Evolutionary conservation across 2,888 invertebrate species (phyloP), one percentile per base, ranked within the genome.

Genomic region (Synergus gifuensis): DNA sequence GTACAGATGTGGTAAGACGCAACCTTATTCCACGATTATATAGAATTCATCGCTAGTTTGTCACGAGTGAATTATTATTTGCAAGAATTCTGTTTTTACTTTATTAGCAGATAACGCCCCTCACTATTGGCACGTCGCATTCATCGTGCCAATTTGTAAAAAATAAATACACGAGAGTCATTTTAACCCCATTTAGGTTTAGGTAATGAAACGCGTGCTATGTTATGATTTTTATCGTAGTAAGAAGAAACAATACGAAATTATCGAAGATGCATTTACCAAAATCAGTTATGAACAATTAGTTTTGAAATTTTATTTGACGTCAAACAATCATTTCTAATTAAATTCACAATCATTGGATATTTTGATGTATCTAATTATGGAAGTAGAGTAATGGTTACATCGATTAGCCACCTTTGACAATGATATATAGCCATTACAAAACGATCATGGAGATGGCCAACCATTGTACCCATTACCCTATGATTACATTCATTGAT

Each of bases 61-160:
- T 60, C 22, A 60, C 18, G 60, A 60, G 60, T 60, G 60, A 60
- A 60, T 60, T 60, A 60, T 60, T 60, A 60, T 9, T 7, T 60
- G n/a, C 18, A 60, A 22, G 60, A 60, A 60, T 60, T 60, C 60
- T 22, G 60, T 12, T 60, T 60, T 60, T 60, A 60, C 60, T 18
- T 11, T 60, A 11, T 60, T 60, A 60, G 22, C 60, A 60, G 60
- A 60, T 60, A 60, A 12, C 4, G 11, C 11, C 60, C 7, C 22
- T 18, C 60, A 22, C 60, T 18, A 60, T n/a, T 60, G 12, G 60
- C 60, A 60, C 60, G 11, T 60, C 11, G 60, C 60, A 18, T 22
- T 18, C 18, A 60, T 60, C 60, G 60, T 60, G 60, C 60, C 60
- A 60, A 60, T 60, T 60, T 60, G 60, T 22, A 60, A 60, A 60